Conservation (phyloP, 2,888 invertebrate species). For the Sarcophaga subvicina region DNA sequence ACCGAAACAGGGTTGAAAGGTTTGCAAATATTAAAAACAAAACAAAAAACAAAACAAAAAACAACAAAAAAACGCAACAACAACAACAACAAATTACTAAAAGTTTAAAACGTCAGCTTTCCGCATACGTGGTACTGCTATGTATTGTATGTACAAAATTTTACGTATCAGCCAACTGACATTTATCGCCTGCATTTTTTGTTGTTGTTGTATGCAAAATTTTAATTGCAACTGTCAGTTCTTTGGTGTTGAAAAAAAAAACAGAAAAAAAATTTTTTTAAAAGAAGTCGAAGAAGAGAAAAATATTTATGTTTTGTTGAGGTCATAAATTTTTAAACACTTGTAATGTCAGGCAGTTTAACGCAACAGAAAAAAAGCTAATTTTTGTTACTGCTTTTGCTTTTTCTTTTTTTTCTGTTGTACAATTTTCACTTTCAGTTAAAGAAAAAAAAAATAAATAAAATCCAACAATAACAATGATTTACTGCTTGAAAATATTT, state of each 20-base stretch:
- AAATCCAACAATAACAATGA: constrained; percentile 24
- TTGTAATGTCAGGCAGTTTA: constrained; percentile 72
- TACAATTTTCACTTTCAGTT: constrained; percentile 52
- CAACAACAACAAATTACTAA: background rate
- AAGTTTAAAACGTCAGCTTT: no score
- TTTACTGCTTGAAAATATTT: constrained; percentile 47
- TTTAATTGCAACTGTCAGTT: constrained; percentile 69
- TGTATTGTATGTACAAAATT: constrained; percentile 17
- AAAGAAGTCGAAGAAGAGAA: constrained; percentile 25
- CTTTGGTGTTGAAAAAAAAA: constrained; percentile 62
- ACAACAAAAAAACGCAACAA: background rate
- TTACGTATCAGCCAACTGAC: constrained; percentile 53
- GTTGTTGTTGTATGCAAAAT: constrained; percentile 46
- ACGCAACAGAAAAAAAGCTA: constrained; percentile 48
- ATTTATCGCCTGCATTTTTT: constrained; percentile 55
- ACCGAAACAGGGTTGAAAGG: constrained; percentile 57
- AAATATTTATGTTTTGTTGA: constrained; percentile 60
- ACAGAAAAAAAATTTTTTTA: background rate
- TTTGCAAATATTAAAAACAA: constrained; percentile 24
- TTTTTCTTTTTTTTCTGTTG: background rate
- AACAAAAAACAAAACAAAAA: background rate
- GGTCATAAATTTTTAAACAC: constrained; percentile 72
- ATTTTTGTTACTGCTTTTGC: no score
- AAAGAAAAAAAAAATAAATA: background rate
- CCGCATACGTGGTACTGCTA: no score